A percentile compares a stretch with the other conserved stretches of the same genome.
Evolutionary conservation across 2,888 invertebrate genomes (phyloP).

Genomic region (Sinhomidia bicolor): DNA sequence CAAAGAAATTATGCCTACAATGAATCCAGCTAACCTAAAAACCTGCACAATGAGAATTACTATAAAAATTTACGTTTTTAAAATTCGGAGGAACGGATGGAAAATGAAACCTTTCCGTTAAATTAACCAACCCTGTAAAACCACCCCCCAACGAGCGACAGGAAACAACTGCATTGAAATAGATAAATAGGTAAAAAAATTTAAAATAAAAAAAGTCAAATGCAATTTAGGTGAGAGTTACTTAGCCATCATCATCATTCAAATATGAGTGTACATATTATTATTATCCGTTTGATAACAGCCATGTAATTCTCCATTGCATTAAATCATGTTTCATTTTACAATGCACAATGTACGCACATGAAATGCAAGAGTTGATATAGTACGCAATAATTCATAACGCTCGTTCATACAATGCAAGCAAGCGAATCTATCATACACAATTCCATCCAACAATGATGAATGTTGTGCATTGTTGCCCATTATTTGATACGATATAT

Average conservation of each 20-base stretch:
- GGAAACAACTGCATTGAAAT: conserved; percentile 30
- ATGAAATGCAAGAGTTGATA: conserved; percentile 22
- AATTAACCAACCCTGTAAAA: conserved; percentile 17
- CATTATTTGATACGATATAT: conserved; percentile 41
- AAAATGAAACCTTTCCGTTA: conserved; percentile 52
- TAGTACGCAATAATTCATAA: conserved; percentile 28
- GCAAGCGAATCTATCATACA: conserved; percentile 31
- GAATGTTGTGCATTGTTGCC: conserved; percentile 43
- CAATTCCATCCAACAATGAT: neutral
- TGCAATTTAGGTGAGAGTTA: neutral
- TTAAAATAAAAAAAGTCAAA: neutral
- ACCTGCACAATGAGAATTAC: neutral
- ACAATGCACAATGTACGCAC: neutral
- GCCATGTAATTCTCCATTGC: conserved; percentile 5
- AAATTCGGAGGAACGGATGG: conserved; percentile 49
- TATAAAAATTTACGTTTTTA: neutral
- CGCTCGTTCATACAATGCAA: conserved; percentile 2
- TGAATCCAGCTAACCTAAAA: conserved; percentile 1
- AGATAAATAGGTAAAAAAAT: neutral
- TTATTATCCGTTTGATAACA: neutral
- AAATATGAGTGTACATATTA: neutral
- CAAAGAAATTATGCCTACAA: neutral
- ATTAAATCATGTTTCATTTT: neutral
- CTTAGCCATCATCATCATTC: neutral
- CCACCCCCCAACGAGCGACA: neutral